Evolutionary conservation across 2,888 invertebrate genomes (phyloP), one percentile per base, ranked within the genome.

Genomic region (Campoplex capitator): DNA sequence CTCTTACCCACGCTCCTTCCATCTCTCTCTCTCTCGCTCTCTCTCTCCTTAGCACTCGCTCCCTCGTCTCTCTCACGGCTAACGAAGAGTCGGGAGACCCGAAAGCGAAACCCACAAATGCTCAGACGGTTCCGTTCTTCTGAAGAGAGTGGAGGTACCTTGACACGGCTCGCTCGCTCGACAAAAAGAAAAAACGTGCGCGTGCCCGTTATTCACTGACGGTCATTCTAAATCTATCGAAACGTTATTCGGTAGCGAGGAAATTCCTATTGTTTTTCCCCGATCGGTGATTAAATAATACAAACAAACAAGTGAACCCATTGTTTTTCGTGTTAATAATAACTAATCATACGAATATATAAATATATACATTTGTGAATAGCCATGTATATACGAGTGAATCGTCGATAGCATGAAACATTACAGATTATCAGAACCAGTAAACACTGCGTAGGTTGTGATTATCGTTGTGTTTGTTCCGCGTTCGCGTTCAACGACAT

Each of bases 121-220:
- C 87, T 93, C 93, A 93, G 92, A 93, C 91, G 90, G 92, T 92
- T 92, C 88, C 91, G 92, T 91, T 91, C 93, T 91, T 91, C 88
- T 91, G 92, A 90, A 80, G 91, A 90, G 93, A 92, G 91, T 91
- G 91, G 95, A 95, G 95, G 95, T 93, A 89, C 90, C 95, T 88
- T 89, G 86, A 86, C 88, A 84, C 89, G 93, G 82, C 79, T 76
- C 94, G 93, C 95, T 95, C 95, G 94, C 93, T 93, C 38, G 51
- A 45, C 38, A 51, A 65, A 38, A 67, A 58, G 56, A 86, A 58
- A 68, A 74, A 90, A 90, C 89, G 90, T 91, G 88, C 92, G 90
- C 89, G 89, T 90, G 94, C 68, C 75, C 84, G 71, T 67, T 78
- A 80, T 32, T 75, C 35, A 78, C 54, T 38, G 54, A 80, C 28